Evolutionary conservation across 2,113 vertebrate species (phyloP).

Genomic region (Apodemus sylvaticus): DNA sequence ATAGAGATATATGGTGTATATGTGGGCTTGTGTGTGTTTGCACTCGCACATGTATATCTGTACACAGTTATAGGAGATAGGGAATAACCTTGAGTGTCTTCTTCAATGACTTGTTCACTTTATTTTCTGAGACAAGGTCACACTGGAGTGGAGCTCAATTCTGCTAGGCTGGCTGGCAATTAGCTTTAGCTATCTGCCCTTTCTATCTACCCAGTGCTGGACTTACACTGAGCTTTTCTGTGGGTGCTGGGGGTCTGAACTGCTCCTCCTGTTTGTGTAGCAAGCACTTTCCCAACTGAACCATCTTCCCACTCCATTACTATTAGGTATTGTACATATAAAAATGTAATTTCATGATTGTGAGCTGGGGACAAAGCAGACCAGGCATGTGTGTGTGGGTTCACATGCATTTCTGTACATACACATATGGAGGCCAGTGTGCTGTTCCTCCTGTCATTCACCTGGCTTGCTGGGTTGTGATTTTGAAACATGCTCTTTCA

Average conservation of each 20-base stretch:
- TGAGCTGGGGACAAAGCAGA: no score
- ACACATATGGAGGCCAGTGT: background rate
- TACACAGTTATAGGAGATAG: no score
- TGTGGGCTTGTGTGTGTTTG: background rate
- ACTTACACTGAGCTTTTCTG: background rate
- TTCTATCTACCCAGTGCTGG: background rate
- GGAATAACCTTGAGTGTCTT: no score
- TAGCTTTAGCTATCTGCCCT: background rate
- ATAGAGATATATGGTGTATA: no score
- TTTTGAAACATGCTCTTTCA: background rate
- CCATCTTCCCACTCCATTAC: background rate
- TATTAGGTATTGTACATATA: background rate
- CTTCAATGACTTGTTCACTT: background rate
- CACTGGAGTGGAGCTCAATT: background rate
- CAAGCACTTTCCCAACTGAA: background rate
- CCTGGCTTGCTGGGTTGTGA: background rate
- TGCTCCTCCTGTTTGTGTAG: background rate
- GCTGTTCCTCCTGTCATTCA: background rate
- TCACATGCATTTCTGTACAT: background rate
- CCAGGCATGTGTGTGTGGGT: background rate
- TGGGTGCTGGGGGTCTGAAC: no score
- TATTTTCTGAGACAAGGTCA: background rate
- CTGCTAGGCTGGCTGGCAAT: background rate
- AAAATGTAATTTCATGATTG: background rate
- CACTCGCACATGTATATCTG: no score